Evolutionary conservation across 2,113 vertebrate genomes (phyloP).

Genomic region (Sturnus vulgaris): DNA sequence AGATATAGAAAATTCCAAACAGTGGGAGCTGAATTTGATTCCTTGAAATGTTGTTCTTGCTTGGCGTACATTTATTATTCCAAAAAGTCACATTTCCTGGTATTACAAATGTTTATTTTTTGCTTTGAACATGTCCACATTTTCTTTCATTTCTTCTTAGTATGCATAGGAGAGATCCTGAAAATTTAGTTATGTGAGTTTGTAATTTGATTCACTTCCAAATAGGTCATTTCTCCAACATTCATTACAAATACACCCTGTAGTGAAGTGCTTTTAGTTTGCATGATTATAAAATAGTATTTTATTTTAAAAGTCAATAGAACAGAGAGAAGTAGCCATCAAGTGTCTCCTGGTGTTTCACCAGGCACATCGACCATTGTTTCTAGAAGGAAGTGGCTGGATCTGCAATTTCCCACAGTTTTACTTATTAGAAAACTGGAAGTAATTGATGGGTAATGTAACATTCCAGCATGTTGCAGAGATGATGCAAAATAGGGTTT

Average conservation of each 20-base stretch:
- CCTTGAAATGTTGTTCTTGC: conserved; percentile 8
- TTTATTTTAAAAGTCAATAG: conserved; percentile 17
- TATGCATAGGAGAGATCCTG: conserved; percentile 14
- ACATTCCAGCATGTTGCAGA: neutral
- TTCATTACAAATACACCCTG: conserved; percentile 17
- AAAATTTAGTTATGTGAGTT: conserved; percentile 33
- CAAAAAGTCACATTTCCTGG: neutral
- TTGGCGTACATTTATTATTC: neutral
- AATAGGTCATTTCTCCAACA: conserved; percentile 20
- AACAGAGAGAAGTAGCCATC: neutral
- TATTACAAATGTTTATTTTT: conserved; percentile 19
- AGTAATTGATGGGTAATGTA: neutral
- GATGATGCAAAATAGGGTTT: neutral
- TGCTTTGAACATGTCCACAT: neutral
- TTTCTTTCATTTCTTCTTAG: conserved; percentile 9
- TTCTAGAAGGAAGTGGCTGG: neutral
- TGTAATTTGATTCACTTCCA: conserved; percentile 45
- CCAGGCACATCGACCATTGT: neutral
- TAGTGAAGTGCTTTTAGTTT: conserved; percentile 5
- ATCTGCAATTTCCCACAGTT: neutral
- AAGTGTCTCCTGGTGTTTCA: neutral
- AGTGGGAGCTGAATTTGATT: neutral
- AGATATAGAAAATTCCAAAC: neutral
- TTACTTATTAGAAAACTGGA: neutral
- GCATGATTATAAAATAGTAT: conserved; percentile 14